Conservation (phyloP, 2,888 invertebrate species). For the Lasioglossum lativentre region DNA sequence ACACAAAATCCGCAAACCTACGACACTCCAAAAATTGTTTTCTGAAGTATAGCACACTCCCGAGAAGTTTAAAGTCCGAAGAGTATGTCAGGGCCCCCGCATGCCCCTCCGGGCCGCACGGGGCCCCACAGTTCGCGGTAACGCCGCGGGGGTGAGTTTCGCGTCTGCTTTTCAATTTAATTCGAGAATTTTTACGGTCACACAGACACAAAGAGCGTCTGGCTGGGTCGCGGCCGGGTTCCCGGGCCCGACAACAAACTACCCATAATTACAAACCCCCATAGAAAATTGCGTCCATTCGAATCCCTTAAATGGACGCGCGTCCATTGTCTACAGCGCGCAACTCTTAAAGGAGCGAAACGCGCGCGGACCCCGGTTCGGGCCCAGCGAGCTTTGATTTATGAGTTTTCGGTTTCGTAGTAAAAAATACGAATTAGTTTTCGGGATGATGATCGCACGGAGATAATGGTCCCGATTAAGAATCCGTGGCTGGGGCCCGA, state of each 20-base stretch:
- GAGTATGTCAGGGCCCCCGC: neutral
- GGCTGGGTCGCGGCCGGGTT: conserved; percentile 52
- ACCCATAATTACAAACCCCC: conserved; percentile 84
- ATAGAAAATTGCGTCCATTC: conserved; percentile 85
- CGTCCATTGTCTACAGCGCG: conserved; percentile 79
- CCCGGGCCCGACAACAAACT: conserved; percentile 81
- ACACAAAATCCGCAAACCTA: accelerated
- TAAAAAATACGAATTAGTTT: conserved; percentile 84
- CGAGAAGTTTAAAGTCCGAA: neutral
- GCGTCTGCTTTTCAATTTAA: conserved; percentile 78
- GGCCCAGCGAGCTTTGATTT: conserved; percentile 82
- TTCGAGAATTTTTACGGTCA: conserved; percentile 81
- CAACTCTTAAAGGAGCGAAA: conserved; percentile 15
- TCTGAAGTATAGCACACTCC: neutral
- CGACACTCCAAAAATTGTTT: neutral
- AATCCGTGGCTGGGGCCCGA: conserved; percentile 75
- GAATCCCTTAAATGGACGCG: conserved; percentile 83
- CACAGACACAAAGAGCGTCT: conserved; percentile 65
- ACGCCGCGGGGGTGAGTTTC: conserved; percentile 13
- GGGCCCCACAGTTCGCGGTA: neutral
- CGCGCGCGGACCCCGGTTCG: conserved; percentile 25
- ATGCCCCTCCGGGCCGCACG: too few relatives aligned
- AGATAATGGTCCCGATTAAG: conserved; percentile 85
- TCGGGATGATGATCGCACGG: conserved; percentile 84
- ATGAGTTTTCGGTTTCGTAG: conserved; percentile 84